Percentiles rank a stretch among this genome's conserved stretches.
Evolutionary conservation across 2,888 invertebrate genomes (phyloP).

Genomic region (Netelia virgata): DNA sequence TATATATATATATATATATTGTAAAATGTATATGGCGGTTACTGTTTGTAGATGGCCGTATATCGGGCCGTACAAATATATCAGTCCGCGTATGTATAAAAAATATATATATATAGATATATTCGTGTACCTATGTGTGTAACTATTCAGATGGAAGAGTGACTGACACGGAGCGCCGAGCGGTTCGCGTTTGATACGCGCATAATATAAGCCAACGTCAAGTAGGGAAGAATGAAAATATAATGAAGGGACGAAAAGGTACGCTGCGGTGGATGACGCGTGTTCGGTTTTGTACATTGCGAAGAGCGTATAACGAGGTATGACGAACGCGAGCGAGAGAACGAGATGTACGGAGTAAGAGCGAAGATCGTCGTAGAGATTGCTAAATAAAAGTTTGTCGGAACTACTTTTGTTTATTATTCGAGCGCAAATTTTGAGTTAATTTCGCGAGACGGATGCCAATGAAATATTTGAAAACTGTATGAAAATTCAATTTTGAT

Average conservation of each 20-base stretch:
- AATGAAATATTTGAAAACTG: too few relatives aligned
- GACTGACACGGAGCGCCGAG: slow-evolving; percentile 59
- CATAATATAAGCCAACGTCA: slow-evolving; percentile 66
- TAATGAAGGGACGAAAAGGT: slow-evolving; percentile 69
- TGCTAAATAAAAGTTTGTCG: too few relatives aligned
- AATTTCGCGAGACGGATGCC: too few relatives aligned
- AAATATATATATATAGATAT: neutral
- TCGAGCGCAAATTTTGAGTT: too few relatives aligned
- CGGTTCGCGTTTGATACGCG: slow-evolving; percentile 65
- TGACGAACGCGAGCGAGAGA: neutral
- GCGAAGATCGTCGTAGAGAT: neutral
- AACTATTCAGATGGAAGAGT: slow-evolving; percentile 60
- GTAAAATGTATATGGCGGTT: neutral
- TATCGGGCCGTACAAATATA: slow-evolving; percentile 17
- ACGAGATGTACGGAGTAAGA: neutral
- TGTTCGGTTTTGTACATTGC: neutral
- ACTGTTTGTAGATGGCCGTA: neutral
- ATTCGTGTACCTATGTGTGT: neutral
- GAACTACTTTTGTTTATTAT: too few relatives aligned
- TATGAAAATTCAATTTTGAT: too few relatives aligned
- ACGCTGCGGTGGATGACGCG: slow-evolving; percentile 54
- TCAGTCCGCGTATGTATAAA: neutral
- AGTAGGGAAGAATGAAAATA: slow-evolving; percentile 68
- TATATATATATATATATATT: neutral
- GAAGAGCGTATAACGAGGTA: too few relatives aligned